phyloP scores from a whole-genome alignment of 1,140 invertebrate species.

The Anadara kagoshimensis region DNA sequence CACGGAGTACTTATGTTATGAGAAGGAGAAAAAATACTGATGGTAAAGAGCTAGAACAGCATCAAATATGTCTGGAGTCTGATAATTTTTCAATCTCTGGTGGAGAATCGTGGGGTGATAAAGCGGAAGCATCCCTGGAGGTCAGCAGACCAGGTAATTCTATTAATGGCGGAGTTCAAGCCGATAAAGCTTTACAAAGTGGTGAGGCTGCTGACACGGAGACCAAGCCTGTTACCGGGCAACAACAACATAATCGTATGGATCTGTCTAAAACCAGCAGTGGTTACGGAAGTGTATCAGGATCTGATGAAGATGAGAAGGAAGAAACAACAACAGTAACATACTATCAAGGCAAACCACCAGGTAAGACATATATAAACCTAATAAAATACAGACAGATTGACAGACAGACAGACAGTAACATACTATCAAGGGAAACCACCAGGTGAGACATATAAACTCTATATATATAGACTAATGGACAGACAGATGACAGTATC shows the following conservation, averaged over 20 bases:
- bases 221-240: not conserved
- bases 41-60: conserved; percentile 58
- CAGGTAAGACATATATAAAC: conserved; percentile 11
- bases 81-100: conserved; percentile 60
- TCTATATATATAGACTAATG: too few species aligned
- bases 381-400: too few species aligned
- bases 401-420: too few species aligned
- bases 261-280: conserved; percentile 51
- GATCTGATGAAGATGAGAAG: conserved; percentile 51
- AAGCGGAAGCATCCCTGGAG: conserved; percentile 47
- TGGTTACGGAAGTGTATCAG: conserved; percentile 51
- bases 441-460: too few species aligned
- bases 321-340: conserved; percentile 27
- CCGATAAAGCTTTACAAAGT: conserved; percentile 6
- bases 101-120: conserved; percentile 62
- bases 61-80: conserved; percentile 53
- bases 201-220: conserved; percentile 7
- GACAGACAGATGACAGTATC: too few species aligned
- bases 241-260: conserved; percentile 13
- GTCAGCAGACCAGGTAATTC: conserved; percentile 25
- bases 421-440: too few species aligned
- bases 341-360: conserved; percentile 12
- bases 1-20: conserved; percentile 47
- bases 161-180: not conserved
- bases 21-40: conserved; percentile 46